Conservation (phyloP, 2,797 vertebrate genomes). For the Galagoides demidoff region DNA sequence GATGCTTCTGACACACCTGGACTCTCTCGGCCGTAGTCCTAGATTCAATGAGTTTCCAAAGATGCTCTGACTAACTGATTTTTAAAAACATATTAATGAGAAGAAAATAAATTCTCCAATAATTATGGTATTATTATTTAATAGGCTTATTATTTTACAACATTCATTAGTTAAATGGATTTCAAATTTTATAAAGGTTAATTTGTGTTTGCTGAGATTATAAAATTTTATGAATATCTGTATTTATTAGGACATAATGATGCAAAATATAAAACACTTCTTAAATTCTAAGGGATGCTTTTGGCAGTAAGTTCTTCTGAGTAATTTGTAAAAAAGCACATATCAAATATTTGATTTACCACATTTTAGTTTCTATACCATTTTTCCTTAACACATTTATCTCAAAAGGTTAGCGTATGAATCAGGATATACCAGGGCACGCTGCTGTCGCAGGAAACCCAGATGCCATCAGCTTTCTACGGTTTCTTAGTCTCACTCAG, state of each 20-base stretch:
- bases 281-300: neutral
- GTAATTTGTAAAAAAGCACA: neutral
- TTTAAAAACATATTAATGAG: neutral
- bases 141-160: neutral
- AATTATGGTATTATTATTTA: neutral
- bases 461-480: neutral
- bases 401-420: neutral
- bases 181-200: neutral
- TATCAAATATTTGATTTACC: neutral
- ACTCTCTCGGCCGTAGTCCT: neutral
- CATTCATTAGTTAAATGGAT: neutral
- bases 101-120: neutral
- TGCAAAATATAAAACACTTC: neutral
- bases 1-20: neutral
- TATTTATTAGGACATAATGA: neutral
- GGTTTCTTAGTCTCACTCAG: neutral
- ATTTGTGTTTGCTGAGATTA: neutral
- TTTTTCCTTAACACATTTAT: neutral
- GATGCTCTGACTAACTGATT: neutral
- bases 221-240: neutral
- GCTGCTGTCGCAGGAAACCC: neutral
- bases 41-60: neutral
- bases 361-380: neutral
- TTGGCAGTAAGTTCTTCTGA: neutral
- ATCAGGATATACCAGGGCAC: neutral